A percentile compares a stretch with the other conserved stretches of the same genome.
These are phyloP conservation scores for Tachypleus tridentatus DNA, from an alignment of 1,140 invertebrate genomes.

Conservation along the genomic window DNA sequence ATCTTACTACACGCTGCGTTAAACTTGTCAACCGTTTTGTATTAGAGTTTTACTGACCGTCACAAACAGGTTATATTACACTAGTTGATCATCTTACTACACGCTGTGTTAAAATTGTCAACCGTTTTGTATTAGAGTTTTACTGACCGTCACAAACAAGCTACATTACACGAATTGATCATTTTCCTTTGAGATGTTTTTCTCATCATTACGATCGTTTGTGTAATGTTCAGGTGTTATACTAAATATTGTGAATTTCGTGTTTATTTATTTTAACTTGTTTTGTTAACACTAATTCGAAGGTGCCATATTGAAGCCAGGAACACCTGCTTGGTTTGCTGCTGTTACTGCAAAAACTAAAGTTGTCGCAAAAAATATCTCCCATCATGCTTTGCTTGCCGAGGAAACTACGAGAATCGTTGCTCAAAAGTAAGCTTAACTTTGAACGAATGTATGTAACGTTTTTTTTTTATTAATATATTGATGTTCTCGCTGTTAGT, in stretches of 20 bases:
- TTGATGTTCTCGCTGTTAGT: background rate
- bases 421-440: conserved; percentile 35
- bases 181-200: conserved; percentile 1
- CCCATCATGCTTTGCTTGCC: conserved; percentile 37
- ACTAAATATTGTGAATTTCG: background rate
- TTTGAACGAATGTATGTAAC: conserved; percentile 4
- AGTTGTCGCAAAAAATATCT: conserved; percentile 38
- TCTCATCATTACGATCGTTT: background rate
- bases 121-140: background rate
- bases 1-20: no score
- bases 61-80: background rate
- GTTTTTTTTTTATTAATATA: no score
- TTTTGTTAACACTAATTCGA: conserved; percentile 1
- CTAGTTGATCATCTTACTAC: background rate
- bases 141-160: background rate
- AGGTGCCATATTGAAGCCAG: conserved; percentile 35
- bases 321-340: conserved; percentile 41
- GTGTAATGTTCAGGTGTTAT: background rate
- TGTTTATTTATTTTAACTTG: background rate
- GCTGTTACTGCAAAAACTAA: conserved; percentile 38
- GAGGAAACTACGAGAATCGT: conserved; percentile 42
- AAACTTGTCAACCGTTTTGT: background rate
- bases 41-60: background rate
- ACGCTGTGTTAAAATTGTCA: no score
- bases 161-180: background rate